Evolutionary conservation across 2,113 vertebrate species (phyloP).

Genomic region (Corapipo altera): DNA sequence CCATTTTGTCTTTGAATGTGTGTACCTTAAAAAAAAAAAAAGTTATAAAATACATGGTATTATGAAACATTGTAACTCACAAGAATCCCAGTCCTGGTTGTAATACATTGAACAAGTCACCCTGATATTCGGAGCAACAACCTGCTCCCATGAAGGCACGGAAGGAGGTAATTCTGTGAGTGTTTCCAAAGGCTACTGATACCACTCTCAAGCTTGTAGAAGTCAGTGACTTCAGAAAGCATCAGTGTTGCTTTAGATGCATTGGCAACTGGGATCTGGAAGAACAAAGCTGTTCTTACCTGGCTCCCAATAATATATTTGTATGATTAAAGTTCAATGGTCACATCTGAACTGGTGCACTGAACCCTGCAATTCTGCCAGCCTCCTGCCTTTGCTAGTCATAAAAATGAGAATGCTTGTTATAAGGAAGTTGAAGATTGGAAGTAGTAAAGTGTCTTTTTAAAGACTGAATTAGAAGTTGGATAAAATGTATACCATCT

Average conservation of each 20-base stretch:
- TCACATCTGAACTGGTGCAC: not conserved
- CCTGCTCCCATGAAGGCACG: rapidly evolving
- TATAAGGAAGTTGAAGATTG: not conserved
- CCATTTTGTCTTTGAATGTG: not conserved
- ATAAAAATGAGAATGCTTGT: not conserved
- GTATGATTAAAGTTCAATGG: not conserved
- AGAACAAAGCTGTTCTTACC: not conserved
- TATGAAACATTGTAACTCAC: not conserved
- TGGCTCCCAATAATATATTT: not conserved
- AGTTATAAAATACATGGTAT: not conserved
- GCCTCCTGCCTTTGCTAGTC: not conserved
- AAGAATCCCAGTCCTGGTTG: not conserved
- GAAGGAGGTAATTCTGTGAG: not conserved
- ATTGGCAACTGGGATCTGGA: rapidly evolving
- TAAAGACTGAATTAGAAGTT: not conserved
- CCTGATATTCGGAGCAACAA: not conserved
- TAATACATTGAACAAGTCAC: not conserved
- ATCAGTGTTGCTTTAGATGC: rapidly evolving
- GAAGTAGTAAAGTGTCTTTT: not conserved
- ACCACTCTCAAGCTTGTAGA: not conserved
- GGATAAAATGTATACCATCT: not conserved
- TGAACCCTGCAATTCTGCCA: not conserved
- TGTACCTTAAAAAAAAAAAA: not conserved
- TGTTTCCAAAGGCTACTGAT: not conserved
- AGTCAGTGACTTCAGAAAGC: not conserved